These are phyloP conservation scores for Tanytarsus gracilentus DNA, from an alignment of 2,888 invertebrate genomes.

Conservation along the genomic window DNA sequence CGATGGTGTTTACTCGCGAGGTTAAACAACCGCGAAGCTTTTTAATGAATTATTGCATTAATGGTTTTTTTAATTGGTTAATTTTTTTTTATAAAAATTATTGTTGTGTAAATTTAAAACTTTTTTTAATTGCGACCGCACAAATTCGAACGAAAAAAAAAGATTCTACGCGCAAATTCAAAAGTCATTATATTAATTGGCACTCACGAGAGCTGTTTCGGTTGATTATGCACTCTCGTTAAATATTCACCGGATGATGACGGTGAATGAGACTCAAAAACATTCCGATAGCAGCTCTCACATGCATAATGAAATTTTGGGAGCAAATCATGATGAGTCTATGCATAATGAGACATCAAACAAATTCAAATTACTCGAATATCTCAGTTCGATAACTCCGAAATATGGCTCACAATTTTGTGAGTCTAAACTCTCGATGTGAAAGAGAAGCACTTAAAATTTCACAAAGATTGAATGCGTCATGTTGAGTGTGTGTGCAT, in stretches of 20 bases:
- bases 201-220: not conserved
- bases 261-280: not conserved
- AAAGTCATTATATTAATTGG: constrained; percentile 12
- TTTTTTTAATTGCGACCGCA: not conserved
- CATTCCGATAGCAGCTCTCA: not conserved
- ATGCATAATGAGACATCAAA: no score
- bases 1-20: no score
- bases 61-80: no score
- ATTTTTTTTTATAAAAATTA: not conserved
- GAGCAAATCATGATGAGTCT: no score
- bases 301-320: not conserved
- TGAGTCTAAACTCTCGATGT: not conserved
- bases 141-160: not conserved
- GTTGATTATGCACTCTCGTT: not conserved
- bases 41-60: no score
- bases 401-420: not conserved
- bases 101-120: not conserved
- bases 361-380: no score
- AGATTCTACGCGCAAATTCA: not conserved
- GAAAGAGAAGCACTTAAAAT: not conserved
- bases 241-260: not conserved
- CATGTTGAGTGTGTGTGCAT: not conserved
- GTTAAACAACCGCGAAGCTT: no score
- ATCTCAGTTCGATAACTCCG: no score
- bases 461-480: not conserved